These are phyloP conservation scores for Smithornis capensis DNA, from an alignment of 2,113 vertebrate species.

Conservation along the genomic window DNA sequence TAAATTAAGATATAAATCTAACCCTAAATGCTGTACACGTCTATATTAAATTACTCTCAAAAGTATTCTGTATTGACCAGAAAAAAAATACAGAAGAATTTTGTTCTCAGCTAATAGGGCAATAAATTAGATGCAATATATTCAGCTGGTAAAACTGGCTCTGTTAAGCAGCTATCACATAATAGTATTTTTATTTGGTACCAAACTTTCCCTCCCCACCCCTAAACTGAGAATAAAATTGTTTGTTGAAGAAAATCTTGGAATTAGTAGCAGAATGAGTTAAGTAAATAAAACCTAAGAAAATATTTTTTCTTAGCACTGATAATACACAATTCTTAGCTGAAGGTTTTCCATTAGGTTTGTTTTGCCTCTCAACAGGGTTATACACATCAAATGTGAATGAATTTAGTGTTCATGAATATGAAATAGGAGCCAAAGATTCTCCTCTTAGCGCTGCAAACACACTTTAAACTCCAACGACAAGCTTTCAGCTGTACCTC, in stretches of 20 bases:
- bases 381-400: background rate
- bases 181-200: constrained; percentile 40
- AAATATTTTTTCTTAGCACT: constrained; percentile 12
- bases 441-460: background rate
- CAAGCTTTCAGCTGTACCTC: background rate
- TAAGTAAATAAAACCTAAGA: constrained; percentile 12
- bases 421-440: constrained; percentile 22
- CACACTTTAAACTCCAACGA: background rate
- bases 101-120: constrained; percentile 62
- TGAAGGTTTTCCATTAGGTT: constrained; percentile 1
- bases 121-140: constrained; percentile 61
- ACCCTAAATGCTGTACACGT: background rate
- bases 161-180: constrained; percentile 7
- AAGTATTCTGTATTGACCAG: constrained; percentile 16
- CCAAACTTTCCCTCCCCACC: background rate
- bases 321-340: background rate
- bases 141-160: constrained; percentile 13
- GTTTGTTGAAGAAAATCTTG: constrained; percentile 33
- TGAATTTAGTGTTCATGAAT: constrained; percentile 27
- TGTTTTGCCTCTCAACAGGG: constrained; percentile 32
- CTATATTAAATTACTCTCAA: constrained; percentile 23
- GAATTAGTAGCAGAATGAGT: background rate
- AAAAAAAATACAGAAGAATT: constrained; percentile 56
- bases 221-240: background rate
- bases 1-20: constrained; percentile 48